phyloP scores from a whole-genome alignment of 2,113 vertebrate species.

The Puma concolor region DNA sequence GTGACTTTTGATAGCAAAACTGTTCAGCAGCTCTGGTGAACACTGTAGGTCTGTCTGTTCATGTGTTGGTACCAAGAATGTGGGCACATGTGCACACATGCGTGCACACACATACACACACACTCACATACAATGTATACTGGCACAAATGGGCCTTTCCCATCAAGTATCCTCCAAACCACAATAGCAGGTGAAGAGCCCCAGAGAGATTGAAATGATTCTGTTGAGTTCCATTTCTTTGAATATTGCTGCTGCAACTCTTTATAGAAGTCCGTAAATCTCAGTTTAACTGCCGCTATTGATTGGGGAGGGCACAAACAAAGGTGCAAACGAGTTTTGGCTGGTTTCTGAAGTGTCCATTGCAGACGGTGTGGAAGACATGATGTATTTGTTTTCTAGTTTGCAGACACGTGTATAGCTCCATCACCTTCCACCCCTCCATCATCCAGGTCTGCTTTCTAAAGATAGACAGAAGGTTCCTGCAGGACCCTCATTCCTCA shows the following conservation, averaged over 20 bases:
- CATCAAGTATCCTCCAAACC: not conserved
- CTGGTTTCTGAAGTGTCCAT: slow-evolving; percentile 60
- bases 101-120: not conserved
- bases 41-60: not conserved
- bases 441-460: slow-evolving; percentile 79
- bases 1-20: not conserved
- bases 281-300: slow-evolving; percentile 63
- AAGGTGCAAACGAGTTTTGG: slow-evolving; percentile 44
- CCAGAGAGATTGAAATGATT: not conserved
- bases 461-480: slow-evolving; percentile 82
- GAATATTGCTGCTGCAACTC: slow-evolving; percentile 51
- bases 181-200: not conserved
- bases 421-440: slow-evolving; percentile 71
- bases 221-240: slow-evolving; percentile 52
- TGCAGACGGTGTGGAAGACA: slow-evolving; percentile 58
- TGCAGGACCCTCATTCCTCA: slow-evolving; percentile 75
- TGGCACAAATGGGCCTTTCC: not conserved
- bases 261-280: slow-evolving; percentile 67
- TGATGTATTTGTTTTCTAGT: slow-evolving; percentile 74
- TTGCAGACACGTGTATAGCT: slow-evolving; percentile 45
- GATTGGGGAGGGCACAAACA: slow-evolving; percentile 59
- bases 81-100: accelerated
- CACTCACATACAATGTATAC: not conserved
- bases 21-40: not conserved
- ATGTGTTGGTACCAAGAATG: not conserved